These are phyloP conservation scores for Augiades crinisus DNA, from an alignment of 2,888 invertebrate genomes.

Conservation along the genomic window DNA sequence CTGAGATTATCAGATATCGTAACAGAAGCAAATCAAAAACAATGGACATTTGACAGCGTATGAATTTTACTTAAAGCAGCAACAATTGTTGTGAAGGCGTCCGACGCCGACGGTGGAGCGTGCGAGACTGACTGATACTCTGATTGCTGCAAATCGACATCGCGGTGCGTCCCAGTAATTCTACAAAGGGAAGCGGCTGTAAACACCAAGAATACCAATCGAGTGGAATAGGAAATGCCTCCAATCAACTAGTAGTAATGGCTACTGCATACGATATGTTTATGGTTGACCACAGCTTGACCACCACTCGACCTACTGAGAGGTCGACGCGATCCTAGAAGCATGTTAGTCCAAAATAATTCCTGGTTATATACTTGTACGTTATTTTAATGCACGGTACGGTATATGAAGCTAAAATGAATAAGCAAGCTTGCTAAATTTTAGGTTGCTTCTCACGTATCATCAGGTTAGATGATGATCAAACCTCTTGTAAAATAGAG, in stretches of 20 bases:
- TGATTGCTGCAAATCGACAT: no score
- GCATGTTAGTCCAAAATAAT: no score
- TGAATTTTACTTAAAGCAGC: not conserved
- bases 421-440: no score
- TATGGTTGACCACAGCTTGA: not conserved
- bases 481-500: no score
- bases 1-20: not conserved
- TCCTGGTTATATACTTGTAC: no score
- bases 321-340: not conserved
- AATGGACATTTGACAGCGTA: not conserved
- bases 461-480: no score
- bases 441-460: no score
- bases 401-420: no score
- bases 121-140: constrained; percentile 48
- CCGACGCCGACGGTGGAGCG: constrained; percentile 39
- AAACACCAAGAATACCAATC: constrained; percentile 16
- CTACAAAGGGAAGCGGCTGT: constrained; percentile 16
- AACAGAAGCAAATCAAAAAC: not conserved
- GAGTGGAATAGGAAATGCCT: constrained; percentile 3
- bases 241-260: no score
- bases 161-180: constrained; percentile 25
- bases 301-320: not conserved
- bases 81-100: constrained; percentile 34
- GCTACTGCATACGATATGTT: no score
- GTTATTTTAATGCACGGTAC: no score